Evolutionary conservation across 2,888 invertebrate genomes (phyloP).

Genomic region (Caenorhabditis sp.): DNA sequence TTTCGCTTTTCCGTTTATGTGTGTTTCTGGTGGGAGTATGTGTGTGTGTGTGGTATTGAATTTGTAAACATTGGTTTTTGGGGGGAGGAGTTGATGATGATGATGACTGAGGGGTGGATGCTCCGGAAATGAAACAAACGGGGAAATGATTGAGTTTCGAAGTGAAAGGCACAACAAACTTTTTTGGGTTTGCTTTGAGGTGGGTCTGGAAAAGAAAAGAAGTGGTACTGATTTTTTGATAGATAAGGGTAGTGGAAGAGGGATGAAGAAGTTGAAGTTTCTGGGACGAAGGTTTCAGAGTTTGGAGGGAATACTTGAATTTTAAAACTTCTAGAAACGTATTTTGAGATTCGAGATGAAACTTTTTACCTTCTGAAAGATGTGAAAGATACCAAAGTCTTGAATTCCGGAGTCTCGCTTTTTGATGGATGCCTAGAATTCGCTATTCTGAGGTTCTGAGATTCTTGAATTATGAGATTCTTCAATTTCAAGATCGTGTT

Average conservation of each 20-base stretch:
- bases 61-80: slow-evolving; percentile 52
- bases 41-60: slow-evolving; percentile 24
- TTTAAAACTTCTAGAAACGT: no score
- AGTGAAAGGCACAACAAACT: slow-evolving; percentile 8
- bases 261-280: background rate
- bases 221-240: background rate
- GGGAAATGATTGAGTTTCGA: slow-evolving; percentile 36
- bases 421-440: no score
- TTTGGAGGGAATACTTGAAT: no score
- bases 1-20: background rate
- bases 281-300: no score
- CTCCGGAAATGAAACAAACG: slow-evolving; percentile 50
- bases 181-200: slow-evolving; percentile 14
- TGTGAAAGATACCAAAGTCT: no score
- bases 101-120: slow-evolving; percentile 7
- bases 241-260: background rate
- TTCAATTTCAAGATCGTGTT: no score
- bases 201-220: background rate
- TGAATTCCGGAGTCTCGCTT: no score
- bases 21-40: background rate
- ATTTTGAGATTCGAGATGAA: no score
- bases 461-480: no score
- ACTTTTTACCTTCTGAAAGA: no score
- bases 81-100: slow-evolving; percentile 22
- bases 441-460: no score